A percentile compares a stretch with the other conserved stretches of the same genome.
Conservation (phyloP, 2,797 vertebrate species). For the Muraenolepis orangiensis region DNA sequence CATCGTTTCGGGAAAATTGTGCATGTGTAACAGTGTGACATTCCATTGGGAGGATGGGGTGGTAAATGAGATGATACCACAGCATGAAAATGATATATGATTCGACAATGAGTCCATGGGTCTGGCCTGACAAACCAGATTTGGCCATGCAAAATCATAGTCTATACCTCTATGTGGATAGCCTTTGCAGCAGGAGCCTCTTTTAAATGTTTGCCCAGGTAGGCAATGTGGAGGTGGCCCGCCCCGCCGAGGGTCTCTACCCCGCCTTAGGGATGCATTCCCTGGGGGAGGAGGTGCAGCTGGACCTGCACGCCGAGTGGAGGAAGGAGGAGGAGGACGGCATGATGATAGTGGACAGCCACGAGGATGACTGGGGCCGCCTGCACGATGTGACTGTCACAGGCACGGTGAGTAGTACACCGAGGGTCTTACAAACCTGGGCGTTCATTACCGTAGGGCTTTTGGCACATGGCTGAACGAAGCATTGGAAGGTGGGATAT, state of each 20-base stretch:
- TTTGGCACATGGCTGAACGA: neutral
- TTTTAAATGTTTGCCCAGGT: slow-evolving; percentile 69
- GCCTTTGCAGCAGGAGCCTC: neutral
- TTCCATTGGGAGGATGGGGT: no score
- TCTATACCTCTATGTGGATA: no score
- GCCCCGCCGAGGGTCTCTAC: slow-evolving; percentile 83
- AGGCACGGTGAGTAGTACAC: slow-evolving; percentile 78
- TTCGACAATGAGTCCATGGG: no score
- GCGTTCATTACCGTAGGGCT: neutral
- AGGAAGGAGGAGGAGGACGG: slow-evolving; percentile 84
- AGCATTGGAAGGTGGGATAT: neutral
- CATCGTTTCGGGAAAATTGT: no score
- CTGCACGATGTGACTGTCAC: slow-evolving; percentile 87
- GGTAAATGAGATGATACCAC: no score
- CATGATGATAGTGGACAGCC: slow-evolving; percentile 94
- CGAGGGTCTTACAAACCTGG: no score
- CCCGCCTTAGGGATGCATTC: slow-evolving; percentile 95
- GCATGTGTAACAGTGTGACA: no score
- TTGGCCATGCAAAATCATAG: no score
- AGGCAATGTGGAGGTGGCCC: slow-evolving; percentile 82
- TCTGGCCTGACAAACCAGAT: no score
- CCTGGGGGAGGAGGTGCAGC: slow-evolving; percentile 88
- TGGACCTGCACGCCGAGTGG: slow-evolving; percentile 88
- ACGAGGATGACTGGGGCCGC: slow-evolving; percentile 93
- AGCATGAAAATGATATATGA: no score